Conservation (phyloP, 2,888 invertebrate genomes). For the Phorcus lineatus region DNA sequence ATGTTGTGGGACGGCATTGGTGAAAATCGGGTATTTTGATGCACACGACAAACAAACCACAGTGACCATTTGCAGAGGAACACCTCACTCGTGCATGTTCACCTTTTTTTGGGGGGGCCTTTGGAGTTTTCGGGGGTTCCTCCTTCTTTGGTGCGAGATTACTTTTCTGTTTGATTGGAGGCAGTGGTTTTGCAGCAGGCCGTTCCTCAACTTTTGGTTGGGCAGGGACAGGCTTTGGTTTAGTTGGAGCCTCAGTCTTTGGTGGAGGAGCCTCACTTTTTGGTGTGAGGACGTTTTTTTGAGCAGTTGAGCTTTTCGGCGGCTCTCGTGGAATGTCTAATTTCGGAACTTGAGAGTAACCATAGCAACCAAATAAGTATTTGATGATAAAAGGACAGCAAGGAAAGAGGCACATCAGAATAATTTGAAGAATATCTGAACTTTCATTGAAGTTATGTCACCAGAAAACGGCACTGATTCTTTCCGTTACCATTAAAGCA, state of each 20-base stretch:
- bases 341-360: slow-evolving; percentile 22
- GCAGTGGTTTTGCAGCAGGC: not conserved
- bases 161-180: slow-evolving; percentile 1
- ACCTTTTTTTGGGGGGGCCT: slow-evolving; percentile 22
- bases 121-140: not conserved
- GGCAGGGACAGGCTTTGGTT: not conserved
- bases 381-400: too few species aligned
- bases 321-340: slow-evolving; percentile 25
- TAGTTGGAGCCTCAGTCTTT: not conserved
- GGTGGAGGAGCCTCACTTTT: slow-evolving; percentile 16
- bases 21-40: too few species aligned
- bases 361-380: too few species aligned
- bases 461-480: too few species aligned
- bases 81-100: not conserved
- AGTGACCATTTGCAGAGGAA: too few species aligned
- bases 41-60: too few species aligned
- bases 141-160: slow-evolving; percentile 3
- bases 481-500: too few species aligned
- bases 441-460: too few species aligned
- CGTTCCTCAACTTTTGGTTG: not conserved
- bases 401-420: too few species aligned
- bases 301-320: not conserved
- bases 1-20: too few species aligned
- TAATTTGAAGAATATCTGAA: too few species aligned
- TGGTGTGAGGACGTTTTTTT: not conserved